Conservation (phyloP, 1,140 invertebrate genomes). For the Acyrthosiphon pisum region DNA sequence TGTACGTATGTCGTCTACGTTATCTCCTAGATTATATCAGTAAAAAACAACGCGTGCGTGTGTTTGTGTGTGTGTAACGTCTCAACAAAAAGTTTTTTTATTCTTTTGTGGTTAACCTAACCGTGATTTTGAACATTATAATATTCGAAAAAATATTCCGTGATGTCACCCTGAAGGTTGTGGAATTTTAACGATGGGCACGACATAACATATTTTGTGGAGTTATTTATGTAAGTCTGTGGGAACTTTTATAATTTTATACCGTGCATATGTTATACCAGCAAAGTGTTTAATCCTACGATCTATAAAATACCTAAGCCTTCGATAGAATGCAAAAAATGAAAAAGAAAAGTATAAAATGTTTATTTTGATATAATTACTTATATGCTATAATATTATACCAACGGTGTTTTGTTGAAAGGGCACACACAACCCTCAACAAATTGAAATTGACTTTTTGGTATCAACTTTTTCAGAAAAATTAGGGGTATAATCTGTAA, state of each 20-base stretch:
- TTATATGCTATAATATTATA: neutral
- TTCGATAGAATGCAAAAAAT: neutral
- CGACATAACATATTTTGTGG: neutral
- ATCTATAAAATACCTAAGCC: neutral
- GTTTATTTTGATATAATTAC: neutral
- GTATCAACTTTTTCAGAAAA: too few relatives aligned
- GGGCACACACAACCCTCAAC: too few relatives aligned
- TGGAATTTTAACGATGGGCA: neutral
- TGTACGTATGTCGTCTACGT: too few relatives aligned
- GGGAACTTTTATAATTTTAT: neutral
- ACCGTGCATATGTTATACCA: neutral
- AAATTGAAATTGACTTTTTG: too few relatives aligned
- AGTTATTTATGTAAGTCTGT: neutral
- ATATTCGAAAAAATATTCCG: too few relatives aligned
- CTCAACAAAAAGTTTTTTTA: too few relatives aligned
- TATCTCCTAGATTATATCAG: too few relatives aligned
- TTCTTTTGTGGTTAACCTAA: neutral
- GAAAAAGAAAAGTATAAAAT: neutral
- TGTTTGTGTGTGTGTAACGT: too few relatives aligned
- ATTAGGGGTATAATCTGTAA: too few relatives aligned
- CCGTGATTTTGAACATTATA: neutral
- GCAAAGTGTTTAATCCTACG: neutral
- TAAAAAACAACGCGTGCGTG: too few relatives aligned
- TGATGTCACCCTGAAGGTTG: neutral
- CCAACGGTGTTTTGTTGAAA: too few relatives aligned